phyloP scores from a whole-genome alignment of 2,888 invertebrate species.

The Phyllotreta cruciferae region DNA sequence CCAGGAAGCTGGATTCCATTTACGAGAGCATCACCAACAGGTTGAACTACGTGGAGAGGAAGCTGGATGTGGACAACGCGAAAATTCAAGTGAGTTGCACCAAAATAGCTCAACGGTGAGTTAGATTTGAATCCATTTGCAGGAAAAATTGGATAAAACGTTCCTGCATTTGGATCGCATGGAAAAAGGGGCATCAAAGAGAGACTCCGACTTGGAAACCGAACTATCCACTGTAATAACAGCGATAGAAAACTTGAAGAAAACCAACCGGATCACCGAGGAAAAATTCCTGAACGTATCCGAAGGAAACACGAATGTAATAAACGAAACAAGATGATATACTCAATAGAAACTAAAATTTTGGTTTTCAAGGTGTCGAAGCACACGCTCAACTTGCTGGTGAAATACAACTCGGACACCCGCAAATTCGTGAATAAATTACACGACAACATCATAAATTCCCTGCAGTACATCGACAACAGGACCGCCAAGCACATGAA shows the following conservation, averaged over 20 bases:
- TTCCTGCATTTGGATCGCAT: slow-evolving; percentile 54
- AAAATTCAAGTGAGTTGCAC: slow-evolving; percentile 56
- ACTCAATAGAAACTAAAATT: not conserved
- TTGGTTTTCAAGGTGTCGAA: slow-evolving; percentile 32
- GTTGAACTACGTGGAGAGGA: slow-evolving; percentile 56
- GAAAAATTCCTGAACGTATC: slow-evolving; percentile 49
- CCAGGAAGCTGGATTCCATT: slow-evolving; percentile 58
- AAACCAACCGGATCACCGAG: slow-evolving; percentile 46
- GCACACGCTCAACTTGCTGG: slow-evolving; percentile 27
- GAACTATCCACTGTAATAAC: slow-evolving; percentile 54
- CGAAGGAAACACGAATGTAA: slow-evolving; percentile 51
- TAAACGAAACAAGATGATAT: slow-evolving; percentile 4
- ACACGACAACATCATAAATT: slow-evolving; percentile 38
- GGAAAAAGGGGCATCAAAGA: slow-evolving; percentile 52
- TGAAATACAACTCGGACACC: slow-evolving; percentile 28
- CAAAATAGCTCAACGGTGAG: not conserved
- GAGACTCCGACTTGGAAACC: slow-evolving; percentile 55
- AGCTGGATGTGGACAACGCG: slow-evolving; percentile 53
- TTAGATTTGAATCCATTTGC: slow-evolving; percentile 10
- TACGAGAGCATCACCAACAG: slow-evolving; percentile 59
- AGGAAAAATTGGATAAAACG: slow-evolving; percentile 52
- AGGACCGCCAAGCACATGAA: slow-evolving; percentile 32
- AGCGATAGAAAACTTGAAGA: slow-evolving; percentile 57
- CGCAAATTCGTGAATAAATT: slow-evolving; percentile 37
- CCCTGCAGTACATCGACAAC: slow-evolving; percentile 38